These are phyloP conservation scores for Murina feae DNA, from an alignment of 2,113 vertebrate genomes.

Conservation along the genomic window DNA sequence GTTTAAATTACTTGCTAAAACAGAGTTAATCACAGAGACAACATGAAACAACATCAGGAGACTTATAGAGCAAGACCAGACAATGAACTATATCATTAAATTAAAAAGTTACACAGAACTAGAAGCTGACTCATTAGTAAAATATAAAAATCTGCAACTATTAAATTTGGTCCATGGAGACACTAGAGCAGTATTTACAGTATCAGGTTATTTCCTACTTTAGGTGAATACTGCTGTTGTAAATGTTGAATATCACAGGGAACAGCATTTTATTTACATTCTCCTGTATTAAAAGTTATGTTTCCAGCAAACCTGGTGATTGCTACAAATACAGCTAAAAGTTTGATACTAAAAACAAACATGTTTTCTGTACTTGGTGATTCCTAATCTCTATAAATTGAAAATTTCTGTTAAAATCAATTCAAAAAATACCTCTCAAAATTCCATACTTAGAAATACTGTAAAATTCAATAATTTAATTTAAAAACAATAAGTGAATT, in stretches of 20 bases:
- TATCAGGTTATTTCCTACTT: slow-evolving; percentile 84
- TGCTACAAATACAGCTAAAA: slow-evolving; percentile 87
- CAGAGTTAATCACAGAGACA: slow-evolving; percentile 83
- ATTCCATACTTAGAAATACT: slow-evolving; percentile 82
- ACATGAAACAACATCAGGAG: slow-evolving; percentile 78
- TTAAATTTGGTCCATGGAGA: slow-evolving; percentile 98
- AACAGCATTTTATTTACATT: slow-evolving; percentile 86
- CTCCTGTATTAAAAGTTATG: slow-evolving; percentile 83
- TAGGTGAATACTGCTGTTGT: slow-evolving; percentile 79
- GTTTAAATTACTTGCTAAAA: slow-evolving; percentile 88
- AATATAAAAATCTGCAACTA: slow-evolving; percentile 99
- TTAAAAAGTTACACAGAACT: slow-evolving; percentile 88
- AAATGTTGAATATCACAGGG: slow-evolving; percentile 79
- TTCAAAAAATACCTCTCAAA: slow-evolving; percentile 78
- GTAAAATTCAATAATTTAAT: slow-evolving; percentile 84
- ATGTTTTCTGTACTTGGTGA: slow-evolving; percentile 55
- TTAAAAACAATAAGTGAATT: slow-evolving; percentile 78
- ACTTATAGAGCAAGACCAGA: slow-evolving; percentile 82
- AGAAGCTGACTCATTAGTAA: slow-evolving; percentile 92
- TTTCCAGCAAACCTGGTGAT: slow-evolving; percentile 81
- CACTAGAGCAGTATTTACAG: slow-evolving; percentile 91
- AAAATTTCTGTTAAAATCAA: slow-evolving; percentile 82
- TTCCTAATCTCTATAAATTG: slow-evolving; percentile 86
- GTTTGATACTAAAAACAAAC: slow-evolving; percentile 80
- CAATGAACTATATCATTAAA: slow-evolving; percentile 84